These are phyloP conservation scores for Pterophyllum scalare DNA, from an alignment of 2,113 vertebrate species.

Conservation along the genomic window DNA sequence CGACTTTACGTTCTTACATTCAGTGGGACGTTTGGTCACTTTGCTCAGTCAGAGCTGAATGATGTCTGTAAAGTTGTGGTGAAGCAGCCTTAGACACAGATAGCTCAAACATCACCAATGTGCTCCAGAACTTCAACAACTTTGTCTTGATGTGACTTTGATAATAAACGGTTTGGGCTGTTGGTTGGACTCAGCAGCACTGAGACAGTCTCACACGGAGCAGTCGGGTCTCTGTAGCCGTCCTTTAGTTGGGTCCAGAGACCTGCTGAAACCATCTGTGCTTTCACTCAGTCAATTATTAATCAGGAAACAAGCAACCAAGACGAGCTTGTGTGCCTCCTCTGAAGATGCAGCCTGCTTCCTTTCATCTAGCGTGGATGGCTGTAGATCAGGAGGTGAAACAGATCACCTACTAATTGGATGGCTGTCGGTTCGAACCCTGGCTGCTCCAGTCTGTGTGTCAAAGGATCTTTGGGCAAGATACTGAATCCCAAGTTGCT, in stretches of 20 bases:
- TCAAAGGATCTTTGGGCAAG: too few relatives aligned
- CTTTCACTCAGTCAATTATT: background rate
- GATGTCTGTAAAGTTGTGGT: too few relatives aligned
- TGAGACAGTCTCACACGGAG: background rate
- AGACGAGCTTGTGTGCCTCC: background rate
- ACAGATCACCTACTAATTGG: background rate
- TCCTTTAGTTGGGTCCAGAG: background rate
- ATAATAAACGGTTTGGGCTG: background rate
- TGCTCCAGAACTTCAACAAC: too few relatives aligned
- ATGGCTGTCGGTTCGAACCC: background rate
- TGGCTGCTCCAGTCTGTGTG: too few relatives aligned
- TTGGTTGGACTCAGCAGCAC: background rate
- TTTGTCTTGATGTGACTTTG: background rate
- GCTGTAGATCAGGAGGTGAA: background rate
- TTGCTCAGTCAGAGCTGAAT: too few relatives aligned
- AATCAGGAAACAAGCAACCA: background rate
- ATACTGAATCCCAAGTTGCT: too few relatives aligned
- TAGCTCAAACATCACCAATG: too few relatives aligned
- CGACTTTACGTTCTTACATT: too few relatives aligned
- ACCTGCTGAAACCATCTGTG: background rate
- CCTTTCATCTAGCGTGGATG: background rate
- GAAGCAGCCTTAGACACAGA: too few relatives aligned
- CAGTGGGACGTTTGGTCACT: too few relatives aligned
- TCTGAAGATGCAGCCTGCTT: background rate
- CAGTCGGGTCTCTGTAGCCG: background rate